Base-by-base conservation (phyloP, 2,888 invertebrate species). In the Cremastinae sp. region DNA sequence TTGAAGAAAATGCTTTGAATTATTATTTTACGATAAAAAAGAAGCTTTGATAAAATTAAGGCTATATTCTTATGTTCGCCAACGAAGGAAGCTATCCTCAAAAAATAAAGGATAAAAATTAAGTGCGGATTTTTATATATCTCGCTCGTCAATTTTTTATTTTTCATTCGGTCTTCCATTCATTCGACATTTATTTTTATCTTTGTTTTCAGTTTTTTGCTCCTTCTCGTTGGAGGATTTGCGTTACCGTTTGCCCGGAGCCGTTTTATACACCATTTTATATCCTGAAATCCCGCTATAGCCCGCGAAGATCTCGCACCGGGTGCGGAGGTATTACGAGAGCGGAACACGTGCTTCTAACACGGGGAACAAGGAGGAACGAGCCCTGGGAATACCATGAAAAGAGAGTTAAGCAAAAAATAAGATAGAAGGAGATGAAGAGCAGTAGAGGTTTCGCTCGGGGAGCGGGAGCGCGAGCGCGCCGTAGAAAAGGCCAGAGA, bases 261-360 rank as follows among this genome's bases (percentile, higher is more conserved):
- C 66, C 41, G 59, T 59, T 59, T 66, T 53, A 66, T 53, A 59
- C 12, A 45, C 41, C 28, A 56, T 71, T 71, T 62, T 56, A 49
- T 75, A 61, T 75, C 71, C 61, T 54, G 61, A 75, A 75, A 75
- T 71, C 65, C 71, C 66, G 66, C 71, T 75, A n/a, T n/a, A 62
- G 54, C 56, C n/a, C 18, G 59, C 47, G 49, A 43, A 66, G 49
- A 49, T 49, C 56, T 61, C 45, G 61, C 43, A n/a, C n/a, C n/a
- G 66, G 47, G 66, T 47, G 59, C 66, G 54, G 47, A 71, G 61
- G 51, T 68, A 58, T 75, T 75, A 75, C 66, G 70, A 73, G 70
- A 78, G 38, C 66, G 73, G 65, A 62, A 73, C 75, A 74, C 75
- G 78, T 75, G 75, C 58, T 75, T 73, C 66, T 53, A 75, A 75